These are phyloP conservation scores for Archivesica marissinica DNA, from an alignment of 1,140 invertebrate species.

Conservation along the genomic window DNA sequence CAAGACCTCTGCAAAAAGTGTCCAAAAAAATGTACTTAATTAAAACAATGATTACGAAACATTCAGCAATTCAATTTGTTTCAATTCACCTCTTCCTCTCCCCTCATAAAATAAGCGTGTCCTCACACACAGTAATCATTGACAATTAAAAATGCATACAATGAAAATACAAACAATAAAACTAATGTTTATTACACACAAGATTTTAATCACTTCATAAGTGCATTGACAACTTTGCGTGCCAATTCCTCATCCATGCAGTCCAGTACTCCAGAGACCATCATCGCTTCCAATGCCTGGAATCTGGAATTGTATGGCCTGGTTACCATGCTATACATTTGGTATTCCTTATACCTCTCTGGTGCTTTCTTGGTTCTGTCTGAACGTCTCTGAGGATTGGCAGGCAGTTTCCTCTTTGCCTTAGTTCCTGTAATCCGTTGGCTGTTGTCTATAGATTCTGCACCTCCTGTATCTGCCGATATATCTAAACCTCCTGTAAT, in stretches of 20 bases:
- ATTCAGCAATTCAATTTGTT: too few species aligned
- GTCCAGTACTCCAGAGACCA: constrained; percentile 1
- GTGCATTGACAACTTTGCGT: too few species aligned
- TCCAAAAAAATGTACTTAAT: too few species aligned
- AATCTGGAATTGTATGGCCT: neutral
- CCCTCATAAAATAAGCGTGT: too few species aligned
- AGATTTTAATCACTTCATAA: too few species aligned
- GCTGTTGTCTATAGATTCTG: neutral
- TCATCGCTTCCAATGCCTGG: neutral
- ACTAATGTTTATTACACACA: too few species aligned
- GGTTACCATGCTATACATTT: neutral
- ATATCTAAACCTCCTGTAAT: constrained; percentile 10
- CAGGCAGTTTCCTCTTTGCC: neutral
- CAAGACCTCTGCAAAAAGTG: too few species aligned
- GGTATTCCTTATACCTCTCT: constrained; percentile 5
- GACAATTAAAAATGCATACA: too few species aligned
- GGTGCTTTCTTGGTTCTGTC: neutral
- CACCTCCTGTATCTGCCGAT: constrained; percentile 3
- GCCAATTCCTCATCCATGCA: neutral
- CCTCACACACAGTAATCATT: too few species aligned
- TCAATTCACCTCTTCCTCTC: too few species aligned
- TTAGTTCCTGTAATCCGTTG: neutral
- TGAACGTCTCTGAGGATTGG: neutral
- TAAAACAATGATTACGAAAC: too few species aligned
- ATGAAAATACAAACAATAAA: too few species aligned